A percentile compares a stretch with the other conserved stretches of the same genome.
phyloP scores from a whole-genome alignment of 2,888 invertebrate genomes.

The Pogonocherus hispidulus region DNA sequence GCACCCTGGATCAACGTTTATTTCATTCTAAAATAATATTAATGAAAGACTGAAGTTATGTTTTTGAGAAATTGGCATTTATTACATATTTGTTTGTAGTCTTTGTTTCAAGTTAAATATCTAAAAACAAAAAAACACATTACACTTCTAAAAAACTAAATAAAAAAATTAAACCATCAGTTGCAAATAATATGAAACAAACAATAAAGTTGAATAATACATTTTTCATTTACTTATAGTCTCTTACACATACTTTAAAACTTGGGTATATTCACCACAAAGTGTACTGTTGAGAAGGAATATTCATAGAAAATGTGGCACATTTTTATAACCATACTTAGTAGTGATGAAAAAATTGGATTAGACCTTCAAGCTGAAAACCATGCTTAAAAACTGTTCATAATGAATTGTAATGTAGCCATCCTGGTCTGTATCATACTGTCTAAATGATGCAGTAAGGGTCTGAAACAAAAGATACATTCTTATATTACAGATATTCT shows the following conservation, averaged over 20 bases:
- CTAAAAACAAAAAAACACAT: no score
- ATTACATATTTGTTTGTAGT: no score
- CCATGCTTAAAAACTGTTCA: conserved; percentile 95
- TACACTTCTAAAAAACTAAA: no score
- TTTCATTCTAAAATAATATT: no score
- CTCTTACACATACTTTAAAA: conserved; percentile 11
- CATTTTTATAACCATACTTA: conserved; percentile 13
- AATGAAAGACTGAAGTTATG: no score
- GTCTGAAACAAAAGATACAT: conserved; percentile 76
- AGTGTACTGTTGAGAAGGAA: neutral
- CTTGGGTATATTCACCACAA: neutral
- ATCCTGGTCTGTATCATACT: conserved; percentile 91
- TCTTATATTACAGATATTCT: neutral
- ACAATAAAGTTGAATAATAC: no score
- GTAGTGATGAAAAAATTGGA: neutral
- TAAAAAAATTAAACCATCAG: neutral
- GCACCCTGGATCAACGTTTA: no score
- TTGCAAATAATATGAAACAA: neutral
- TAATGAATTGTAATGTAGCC: conserved; percentile 96
- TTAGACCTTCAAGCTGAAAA: conserved; percentile 84
- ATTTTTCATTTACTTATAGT: neutral
- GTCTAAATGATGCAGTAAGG: conserved; percentile 88
- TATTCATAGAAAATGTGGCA: conserved; percentile 14
- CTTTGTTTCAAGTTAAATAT: no score
- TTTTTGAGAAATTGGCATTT: no score